Base-by-base conservation (phyloP, 1,140 invertebrate genomes). In the Dryas iulia region DNA sequence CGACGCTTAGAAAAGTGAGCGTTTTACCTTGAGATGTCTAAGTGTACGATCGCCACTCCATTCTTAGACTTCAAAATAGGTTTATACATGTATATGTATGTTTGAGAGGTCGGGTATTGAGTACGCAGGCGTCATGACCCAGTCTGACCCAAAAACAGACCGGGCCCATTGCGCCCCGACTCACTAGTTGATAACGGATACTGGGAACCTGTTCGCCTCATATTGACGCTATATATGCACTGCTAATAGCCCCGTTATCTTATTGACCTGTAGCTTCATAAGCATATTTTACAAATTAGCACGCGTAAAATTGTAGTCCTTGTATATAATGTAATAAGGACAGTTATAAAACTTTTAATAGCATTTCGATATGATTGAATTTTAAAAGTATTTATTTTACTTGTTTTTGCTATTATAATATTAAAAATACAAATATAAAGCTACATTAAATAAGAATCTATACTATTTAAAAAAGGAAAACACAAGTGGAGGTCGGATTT, bases 41-140 rank as follows among this genome's bases (percentile, higher is more conserved):
- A 75, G 74, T 81, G 80, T 78, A 71, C 74, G 78, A 70, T 78
- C 77, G 81, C 86, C 87, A 85, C 85, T 89, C 86, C 86, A 87
- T 87, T 88, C 82, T 86, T 82, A 77, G 78, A 76, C 83, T 82
- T 82, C 73, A 76, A 87, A 84, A 83, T 81, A 81, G 78, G 77
- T 73, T 75, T 81, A 76, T 81, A 47, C 10, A 47, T 7, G 1
- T 39, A 83, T 81, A 78, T 80, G 77, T 79, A 78, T 61, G 74
- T 79, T 82, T 61, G 75, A 77, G 81, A 73, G 79, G 77, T 79
- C 73, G 71, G 69, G 68, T 73, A 67, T 73, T 60, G 59, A 85
- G 71, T 77, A 87, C 89, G 89, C 89, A 91, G 83, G 89, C 89
- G 89, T 89, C 83, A 78, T 89, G 87, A 91, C 89, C 87, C 77